These are phyloP conservation scores for Clitarchus hookeri DNA, from an alignment of 2,888 invertebrate species.

Conservation along the genomic window DNA sequence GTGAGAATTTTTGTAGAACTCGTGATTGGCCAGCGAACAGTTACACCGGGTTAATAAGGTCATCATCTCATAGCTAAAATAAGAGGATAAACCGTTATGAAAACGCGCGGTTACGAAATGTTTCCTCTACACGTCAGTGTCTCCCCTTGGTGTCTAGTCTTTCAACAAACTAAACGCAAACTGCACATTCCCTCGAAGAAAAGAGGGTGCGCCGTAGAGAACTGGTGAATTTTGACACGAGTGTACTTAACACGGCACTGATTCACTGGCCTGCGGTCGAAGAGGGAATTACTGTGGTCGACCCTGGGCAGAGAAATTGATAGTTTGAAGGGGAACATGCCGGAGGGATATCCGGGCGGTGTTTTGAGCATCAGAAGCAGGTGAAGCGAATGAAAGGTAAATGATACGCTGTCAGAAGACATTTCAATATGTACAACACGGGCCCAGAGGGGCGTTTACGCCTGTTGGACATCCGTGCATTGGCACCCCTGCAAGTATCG, in stretches of 20 bases:
- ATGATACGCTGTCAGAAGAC: background rate
- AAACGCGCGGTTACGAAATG: too few species aligned
- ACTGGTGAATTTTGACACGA: background rate
- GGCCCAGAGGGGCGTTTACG: background rate
- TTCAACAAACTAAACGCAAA: too few species aligned
- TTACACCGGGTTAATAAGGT: too few species aligned
- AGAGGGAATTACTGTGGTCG: background rate
- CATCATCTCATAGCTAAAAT: too few species aligned
- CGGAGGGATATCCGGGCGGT: background rate
- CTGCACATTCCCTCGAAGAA: too few species aligned
- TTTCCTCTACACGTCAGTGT: too few species aligned
- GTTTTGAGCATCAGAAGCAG: background rate
- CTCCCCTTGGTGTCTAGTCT: too few species aligned
- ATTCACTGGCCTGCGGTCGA: background rate
- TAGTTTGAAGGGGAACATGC: background rate
- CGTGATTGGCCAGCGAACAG: too few species aligned
- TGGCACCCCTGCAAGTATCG: background rate
- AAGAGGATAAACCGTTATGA: too few species aligned
- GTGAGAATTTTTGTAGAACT: too few species aligned
- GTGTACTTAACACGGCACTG: background rate
- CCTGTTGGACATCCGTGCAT: background rate
- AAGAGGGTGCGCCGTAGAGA: background rate
- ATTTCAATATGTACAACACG: background rate
- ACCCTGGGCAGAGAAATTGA: background rate
- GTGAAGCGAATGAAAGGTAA: background rate